Conservation (phyloP, 2,113 vertebrate species). For the Ondatra zibethicus region DNA sequence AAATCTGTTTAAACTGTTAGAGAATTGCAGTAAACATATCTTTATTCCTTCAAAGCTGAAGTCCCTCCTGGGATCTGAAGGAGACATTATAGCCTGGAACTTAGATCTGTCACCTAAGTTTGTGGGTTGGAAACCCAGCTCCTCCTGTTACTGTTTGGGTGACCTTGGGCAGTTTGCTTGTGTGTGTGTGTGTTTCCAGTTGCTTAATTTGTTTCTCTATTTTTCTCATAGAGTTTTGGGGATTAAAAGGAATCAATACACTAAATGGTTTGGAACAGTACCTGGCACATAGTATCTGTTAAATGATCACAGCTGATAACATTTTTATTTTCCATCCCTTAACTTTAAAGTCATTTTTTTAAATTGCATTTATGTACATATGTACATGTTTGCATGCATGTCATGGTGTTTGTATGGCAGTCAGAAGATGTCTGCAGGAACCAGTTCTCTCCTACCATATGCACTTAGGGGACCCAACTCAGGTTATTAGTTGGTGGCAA, state of each 20-base stretch:
- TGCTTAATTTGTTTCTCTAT: neutral
- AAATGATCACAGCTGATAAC: neutral
- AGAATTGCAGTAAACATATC: neutral
- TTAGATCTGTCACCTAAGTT: neutral
- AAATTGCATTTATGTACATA: neutral
- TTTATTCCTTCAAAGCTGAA: neutral
- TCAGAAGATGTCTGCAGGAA: neutral
- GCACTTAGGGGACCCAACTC: neutral
- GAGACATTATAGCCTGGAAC: neutral
- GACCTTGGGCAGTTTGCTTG: neutral
- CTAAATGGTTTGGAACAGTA: conserved; percentile 15
- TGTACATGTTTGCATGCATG: neutral
- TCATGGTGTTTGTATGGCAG: neutral
- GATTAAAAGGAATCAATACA: neutral
- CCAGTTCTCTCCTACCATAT: neutral
- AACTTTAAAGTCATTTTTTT: neutral
- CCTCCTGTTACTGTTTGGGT: neutral
- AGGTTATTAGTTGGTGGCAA: neutral
- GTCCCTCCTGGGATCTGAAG: neutral
- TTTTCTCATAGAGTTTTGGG: neutral
- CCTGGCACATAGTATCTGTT: neutral
- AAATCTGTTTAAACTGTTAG: neutral
- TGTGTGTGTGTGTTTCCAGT: neutral
- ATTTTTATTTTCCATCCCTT: neutral
- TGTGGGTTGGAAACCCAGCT: neutral